Percentiles rank a stretch among this genome's conserved stretches.
Evolutionary conservation across 2,888 invertebrate genomes (phyloP).

Genomic region (Priocnemis perturbator): DNA sequence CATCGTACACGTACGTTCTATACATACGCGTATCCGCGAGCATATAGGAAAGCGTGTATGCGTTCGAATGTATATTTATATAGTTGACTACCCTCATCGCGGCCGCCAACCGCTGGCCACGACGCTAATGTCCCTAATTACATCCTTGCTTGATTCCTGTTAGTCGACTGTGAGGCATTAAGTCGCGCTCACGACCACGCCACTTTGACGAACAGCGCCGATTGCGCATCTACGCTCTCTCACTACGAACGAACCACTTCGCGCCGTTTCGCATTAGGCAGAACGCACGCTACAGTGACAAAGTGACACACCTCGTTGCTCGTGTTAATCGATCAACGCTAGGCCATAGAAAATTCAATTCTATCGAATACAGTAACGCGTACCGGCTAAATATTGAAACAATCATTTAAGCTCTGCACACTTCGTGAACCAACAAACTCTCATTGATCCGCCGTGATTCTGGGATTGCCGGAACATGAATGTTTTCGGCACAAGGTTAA

Average conservation of each 20-base stretch:
- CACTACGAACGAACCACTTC: too few species aligned
- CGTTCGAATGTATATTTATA: slow-evolving; percentile 16
- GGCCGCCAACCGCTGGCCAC: slow-evolving; percentile 50
- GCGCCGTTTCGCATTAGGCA: background rate
- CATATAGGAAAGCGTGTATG: background rate
- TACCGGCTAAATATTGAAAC: too few species aligned
- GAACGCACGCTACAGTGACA: background rate
- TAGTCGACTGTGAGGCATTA: slow-evolving; percentile 44
- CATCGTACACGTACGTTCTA: slow-evolving; percentile 3
- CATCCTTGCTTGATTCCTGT: slow-evolving; percentile 58
- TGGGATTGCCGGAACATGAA: background rate
- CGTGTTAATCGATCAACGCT: too few species aligned
- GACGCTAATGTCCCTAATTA: slow-evolving; percentile 62
- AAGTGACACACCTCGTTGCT: too few species aligned
- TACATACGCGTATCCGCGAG: background rate
- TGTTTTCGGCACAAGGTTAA: background rate
- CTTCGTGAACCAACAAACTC: too few species aligned
- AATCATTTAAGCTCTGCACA: too few species aligned
- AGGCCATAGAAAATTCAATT: background rate
- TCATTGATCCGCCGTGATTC: too few species aligned
- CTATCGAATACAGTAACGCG: too few species aligned
- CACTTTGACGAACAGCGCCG: background rate
- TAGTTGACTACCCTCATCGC: slow-evolving; percentile 26
- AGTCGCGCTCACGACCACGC: slow-evolving; percentile 30
- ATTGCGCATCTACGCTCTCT: slow-evolving; percentile 5